Base-by-base conservation (phyloP, 2,888 invertebrate species). In the Andrena dorsata region DNA sequence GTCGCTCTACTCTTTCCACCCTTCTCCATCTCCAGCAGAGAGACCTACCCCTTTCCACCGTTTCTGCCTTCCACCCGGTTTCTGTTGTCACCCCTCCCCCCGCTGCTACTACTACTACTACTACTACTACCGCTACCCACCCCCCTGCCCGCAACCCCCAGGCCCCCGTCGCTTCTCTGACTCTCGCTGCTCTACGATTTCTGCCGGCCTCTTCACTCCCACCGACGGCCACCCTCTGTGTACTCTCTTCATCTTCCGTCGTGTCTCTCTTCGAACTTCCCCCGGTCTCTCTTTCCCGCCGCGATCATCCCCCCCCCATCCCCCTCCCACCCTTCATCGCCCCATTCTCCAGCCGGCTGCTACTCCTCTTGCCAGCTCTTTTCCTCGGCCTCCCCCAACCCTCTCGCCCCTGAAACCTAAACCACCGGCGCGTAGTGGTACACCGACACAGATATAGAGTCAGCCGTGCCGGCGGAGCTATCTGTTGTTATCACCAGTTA, bases 401-500 rank as follows among this genome's bases (percentile, higher is more conserved):
- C 49, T 20, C 80, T 73, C 75, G 75, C 70, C 68, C 30, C 70
- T 77, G 80, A 83, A 86, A 84, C 82, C 82, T 82, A 84, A 87
- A 87, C 87, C 83, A 83, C 83, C 78, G 81, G 71, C 83, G 76
- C 80, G 84, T 81, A 76, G 64, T 78, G 85, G 86, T 80, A 83
- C 80, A 86, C 85, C 82, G 80, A 86, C 88, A 88, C 88, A 76
- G 73, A 72, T 86, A 75, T 71, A 82, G 73, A 83, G 69, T 66
- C 82, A 74, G 77, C 71, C 87, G 85, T 85, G 80, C 84, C 88
- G 85, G 87, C 89, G 82, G 90, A 93, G 92, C 92, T 92, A 93
- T 93, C 92, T 92, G 92, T 92, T 92, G 93, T 93, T 93, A 93
- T 93, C 93, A 91, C 92, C 93, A 91, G 92, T 93, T 93, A 92